Conservation (phyloP, 2,888 invertebrate genomes). For the Oegoconia quadripuncta region DNA sequence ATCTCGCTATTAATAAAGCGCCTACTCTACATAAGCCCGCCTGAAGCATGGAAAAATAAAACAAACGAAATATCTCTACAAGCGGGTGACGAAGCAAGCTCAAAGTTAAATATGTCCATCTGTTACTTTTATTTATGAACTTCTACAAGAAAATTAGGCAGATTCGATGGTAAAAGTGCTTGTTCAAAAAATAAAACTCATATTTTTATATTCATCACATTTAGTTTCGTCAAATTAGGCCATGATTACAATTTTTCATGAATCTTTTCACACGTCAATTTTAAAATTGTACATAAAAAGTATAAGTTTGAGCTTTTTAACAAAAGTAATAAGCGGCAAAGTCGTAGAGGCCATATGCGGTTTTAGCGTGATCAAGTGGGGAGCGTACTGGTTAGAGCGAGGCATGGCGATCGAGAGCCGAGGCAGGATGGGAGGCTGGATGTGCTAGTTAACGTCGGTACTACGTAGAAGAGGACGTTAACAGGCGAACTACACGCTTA, state of each 20-base stretch:
- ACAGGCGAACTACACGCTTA: conserved; percentile 37
- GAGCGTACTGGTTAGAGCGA: conserved; percentile 51
- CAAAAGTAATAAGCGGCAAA: conserved; percentile 39
- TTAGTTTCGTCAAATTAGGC: conserved; percentile 5
- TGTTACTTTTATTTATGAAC: not conserved
- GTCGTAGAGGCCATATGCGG: conserved; percentile 47
- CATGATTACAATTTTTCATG: conserved; percentile 2
- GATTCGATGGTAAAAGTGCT: not conserved
- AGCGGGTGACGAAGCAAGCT: conserved; percentile 63
- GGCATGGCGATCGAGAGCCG: conserved; percentile 25
- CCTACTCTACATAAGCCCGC: conserved; percentile 50
- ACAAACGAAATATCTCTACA: conserved; percentile 53
- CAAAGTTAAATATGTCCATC: conserved; percentile 20
- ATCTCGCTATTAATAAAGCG: conserved; percentile 49
- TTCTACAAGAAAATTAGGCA: not conserved
- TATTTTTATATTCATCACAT: not conserved
- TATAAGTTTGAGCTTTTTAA: conserved; percentile 34
- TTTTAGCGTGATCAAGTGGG: conserved; percentile 19
- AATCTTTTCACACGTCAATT: not conserved
- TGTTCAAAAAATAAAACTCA: not conserved
- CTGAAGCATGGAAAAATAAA: conserved; percentile 52
- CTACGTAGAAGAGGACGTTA: conserved; percentile 27
- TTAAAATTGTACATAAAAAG: not conserved
- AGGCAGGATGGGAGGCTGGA: conserved; percentile 9
- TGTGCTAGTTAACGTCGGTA: conserved; percentile 15